phyloP scores from a whole-genome alignment of 2,113 vertebrate species.

The Corydoras maculifer region DNA sequence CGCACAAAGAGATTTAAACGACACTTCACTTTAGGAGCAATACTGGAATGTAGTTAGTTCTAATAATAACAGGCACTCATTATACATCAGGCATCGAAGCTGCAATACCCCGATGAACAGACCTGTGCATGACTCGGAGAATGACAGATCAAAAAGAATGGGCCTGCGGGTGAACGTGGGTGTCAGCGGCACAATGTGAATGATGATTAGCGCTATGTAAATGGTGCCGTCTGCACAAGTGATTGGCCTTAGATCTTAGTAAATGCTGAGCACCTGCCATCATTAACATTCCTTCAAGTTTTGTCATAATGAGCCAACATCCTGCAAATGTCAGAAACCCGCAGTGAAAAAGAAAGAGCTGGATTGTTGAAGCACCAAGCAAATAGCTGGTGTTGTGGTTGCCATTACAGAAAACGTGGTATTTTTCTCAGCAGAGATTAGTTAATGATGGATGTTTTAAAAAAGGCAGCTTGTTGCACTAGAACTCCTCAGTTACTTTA shows the following conservation, averaged over 20 bases:
- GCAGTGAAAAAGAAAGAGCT: too few species aligned
- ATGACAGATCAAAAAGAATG: conserved; percentile 13
- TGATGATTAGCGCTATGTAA: conserved; percentile 27
- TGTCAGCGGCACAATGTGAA: conserved; percentile 9
- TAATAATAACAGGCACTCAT: neutral
- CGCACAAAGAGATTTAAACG: too few species aligned
- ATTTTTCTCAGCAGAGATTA: too few species aligned
- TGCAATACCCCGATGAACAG: conserved; percentile 19
- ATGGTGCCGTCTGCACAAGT: conserved; percentile 18
- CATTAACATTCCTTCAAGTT: conserved; percentile 5
- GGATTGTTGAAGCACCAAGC: too few species aligned
- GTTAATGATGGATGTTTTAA: too few species aligned
- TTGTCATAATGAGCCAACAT: conserved; percentile 3
- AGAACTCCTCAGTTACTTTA: too few species aligned
- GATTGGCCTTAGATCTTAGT: conserved; percentile 19
- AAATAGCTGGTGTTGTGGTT: neutral
- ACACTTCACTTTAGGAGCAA: too few species aligned
- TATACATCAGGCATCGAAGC: neutral
- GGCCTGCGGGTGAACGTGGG: conserved; percentile 2
- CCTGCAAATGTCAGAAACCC: neutral
- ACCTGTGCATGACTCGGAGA: conserved; percentile 5
- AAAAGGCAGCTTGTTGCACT: too few species aligned
- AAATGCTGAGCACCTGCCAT: conserved; percentile 5
- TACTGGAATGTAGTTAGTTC: neutral
- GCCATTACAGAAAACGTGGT: too few species aligned